A percentile compares a stretch with the other conserved stretches of the same genome.
Evolutionary conservation across 2,113 vertebrate genomes (phyloP).

Genomic region (Isurus oxyrinchus): DNA sequence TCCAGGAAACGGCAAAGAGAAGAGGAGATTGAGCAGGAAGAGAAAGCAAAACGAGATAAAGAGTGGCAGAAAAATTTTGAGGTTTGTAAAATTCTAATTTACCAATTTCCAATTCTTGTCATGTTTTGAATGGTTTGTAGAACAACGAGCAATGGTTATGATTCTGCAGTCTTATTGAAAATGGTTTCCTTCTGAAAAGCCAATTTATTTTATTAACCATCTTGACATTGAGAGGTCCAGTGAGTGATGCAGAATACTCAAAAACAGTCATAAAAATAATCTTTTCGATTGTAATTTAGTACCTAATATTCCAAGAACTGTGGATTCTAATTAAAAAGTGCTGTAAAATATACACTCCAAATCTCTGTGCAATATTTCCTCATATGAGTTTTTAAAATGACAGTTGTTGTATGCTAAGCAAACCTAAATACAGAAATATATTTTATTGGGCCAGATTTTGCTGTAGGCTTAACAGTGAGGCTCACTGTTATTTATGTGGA

Average conservation of each 20-base stretch:
- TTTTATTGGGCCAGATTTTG: neutral
- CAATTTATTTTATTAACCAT: neutral
- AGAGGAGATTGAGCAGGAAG: conserved; percentile 90
- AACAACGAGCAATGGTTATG: neutral
- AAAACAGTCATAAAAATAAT: neutral
- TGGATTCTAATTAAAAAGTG: neutral
- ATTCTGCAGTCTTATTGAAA: neutral
- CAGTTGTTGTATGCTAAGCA: neutral
- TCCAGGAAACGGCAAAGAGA: conserved; percentile 89
- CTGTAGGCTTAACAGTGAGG: neutral
- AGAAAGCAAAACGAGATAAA: conserved; percentile 86
- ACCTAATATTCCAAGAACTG: neutral
- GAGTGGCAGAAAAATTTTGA: conserved; percentile 99
- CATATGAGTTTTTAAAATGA: neutral
- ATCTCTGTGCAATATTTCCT: neutral
- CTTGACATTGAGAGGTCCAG: neutral
- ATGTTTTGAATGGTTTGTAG: neutral
- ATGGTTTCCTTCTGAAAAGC: neutral
- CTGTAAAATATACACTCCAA: neutral
- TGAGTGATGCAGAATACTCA: neutral
- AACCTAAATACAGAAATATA: neutral
- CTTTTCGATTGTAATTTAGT: neutral
- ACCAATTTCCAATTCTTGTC: neutral
- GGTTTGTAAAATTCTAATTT: conserved; percentile 52
- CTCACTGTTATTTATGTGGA: neutral